These are phyloP conservation scores for Sturnira hondurensis DNA, from an alignment of 2,113 vertebrate species.

Conservation along the genomic window DNA sequence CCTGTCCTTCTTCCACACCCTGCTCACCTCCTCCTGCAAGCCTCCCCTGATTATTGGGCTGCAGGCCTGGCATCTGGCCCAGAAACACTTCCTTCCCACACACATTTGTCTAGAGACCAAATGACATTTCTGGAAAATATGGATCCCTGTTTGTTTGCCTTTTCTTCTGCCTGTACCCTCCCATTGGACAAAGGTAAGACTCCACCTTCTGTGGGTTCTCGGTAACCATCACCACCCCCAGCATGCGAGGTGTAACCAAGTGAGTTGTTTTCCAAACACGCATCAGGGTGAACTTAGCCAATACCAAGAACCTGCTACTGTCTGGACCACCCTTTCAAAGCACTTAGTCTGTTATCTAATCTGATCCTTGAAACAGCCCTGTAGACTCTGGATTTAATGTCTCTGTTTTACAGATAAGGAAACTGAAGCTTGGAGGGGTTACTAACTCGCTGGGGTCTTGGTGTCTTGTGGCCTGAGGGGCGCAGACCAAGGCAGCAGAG, in stretches of 20 bases:
- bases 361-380: background rate
- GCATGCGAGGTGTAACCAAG: background rate
- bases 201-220: background rate
- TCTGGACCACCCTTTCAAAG: background rate
- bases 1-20: conserved; percentile 1
- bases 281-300: background rate
- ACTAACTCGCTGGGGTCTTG: background rate
- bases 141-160: conserved; percentile 33
- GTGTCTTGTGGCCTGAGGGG: background rate
- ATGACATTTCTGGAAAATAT: conserved; percentile 63
- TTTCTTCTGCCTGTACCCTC: conserved; percentile 9
- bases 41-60: background rate
- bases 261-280: background rate
- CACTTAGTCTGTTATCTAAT: background rate
- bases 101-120: conserved; percentile 41
- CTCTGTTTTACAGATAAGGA: conserved; percentile 27
- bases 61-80: conserved; percentile 33
- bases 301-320: background rate
- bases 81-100: conserved; percentile 63
- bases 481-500: background rate
- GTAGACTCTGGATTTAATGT: background rate
- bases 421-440: background rate
- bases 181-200: background rate
- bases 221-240: background rate
- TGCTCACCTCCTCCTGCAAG: conserved; percentile 34